phyloP scores from a whole-genome alignment of 2,113 vertebrate species.

The Xiphophorus maculatus region DNA sequence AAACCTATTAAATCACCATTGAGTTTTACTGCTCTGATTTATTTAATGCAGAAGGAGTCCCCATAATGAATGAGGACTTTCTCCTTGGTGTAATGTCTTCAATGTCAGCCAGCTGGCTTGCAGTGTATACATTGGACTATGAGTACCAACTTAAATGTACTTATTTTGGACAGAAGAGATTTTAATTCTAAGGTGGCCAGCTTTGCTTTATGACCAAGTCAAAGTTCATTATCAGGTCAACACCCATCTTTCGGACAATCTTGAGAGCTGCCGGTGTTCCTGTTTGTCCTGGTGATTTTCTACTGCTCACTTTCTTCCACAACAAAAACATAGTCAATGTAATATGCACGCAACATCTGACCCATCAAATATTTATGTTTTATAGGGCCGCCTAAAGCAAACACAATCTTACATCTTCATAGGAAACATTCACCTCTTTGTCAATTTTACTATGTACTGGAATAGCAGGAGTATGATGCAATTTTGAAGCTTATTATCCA shows the following conservation, averaged over 20 bases:
- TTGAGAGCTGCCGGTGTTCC: slow-evolving; percentile 10
- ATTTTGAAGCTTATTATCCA: slow-evolving; percentile 47
- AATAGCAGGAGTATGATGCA: slow-evolving; percentile 22
- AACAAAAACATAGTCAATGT: slow-evolving; percentile 56
- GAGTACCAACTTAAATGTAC: slow-evolving; percentile 4
- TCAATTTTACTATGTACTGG: slow-evolving; percentile 54
- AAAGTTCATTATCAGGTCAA: slow-evolving; percentile 41
- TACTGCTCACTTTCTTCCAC: slow-evolving; percentile 29
- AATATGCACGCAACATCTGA: slow-evolving; percentile 55
- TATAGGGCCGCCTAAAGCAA: slow-evolving; percentile 49
- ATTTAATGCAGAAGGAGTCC: neutral
- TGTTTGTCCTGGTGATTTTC: slow-evolving; percentile 14
- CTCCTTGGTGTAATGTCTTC: neutral
- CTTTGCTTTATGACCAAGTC: slow-evolving; percentile 13
- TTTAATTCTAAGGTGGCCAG: slow-evolving; percentile 6
- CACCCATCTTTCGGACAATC: slow-evolving; percentile 15
- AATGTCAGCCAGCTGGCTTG: slow-evolving; percentile 2
- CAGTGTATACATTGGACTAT: neutral
- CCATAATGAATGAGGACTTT: slow-evolving; percentile 4
- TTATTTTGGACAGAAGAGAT: neutral
- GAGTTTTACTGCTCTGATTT: slow-evolving; percentile 9
- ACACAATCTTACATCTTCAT: slow-evolving; percentile 44
- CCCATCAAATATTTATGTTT: slow-evolving; percentile 70
- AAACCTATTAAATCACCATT: slow-evolving; percentile 6
- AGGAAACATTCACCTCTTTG: slow-evolving; percentile 45